Percentiles rank a stretch among this genome's conserved stretches.
Conservation (phyloP, 2,113 vertebrate species). For the Cyanistes caeruleus region DNA sequence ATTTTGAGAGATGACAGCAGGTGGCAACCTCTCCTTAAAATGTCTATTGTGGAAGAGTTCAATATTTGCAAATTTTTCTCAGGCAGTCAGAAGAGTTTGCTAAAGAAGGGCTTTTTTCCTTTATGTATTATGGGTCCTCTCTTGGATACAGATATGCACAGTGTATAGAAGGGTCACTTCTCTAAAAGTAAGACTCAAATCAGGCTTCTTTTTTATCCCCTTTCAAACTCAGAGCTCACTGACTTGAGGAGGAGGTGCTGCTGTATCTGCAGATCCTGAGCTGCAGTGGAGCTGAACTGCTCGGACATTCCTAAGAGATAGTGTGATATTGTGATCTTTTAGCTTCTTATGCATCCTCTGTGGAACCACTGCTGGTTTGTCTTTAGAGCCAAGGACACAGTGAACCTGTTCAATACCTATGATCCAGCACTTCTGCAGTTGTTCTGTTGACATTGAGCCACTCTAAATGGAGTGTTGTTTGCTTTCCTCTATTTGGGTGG, state of each 20-base stretch:
- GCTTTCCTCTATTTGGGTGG: neutral
- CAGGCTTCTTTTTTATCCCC: neutral
- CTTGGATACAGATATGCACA: neutral
- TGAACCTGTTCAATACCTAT: neutral
- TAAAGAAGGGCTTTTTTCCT: neutral
- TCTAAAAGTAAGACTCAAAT: neutral
- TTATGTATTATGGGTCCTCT: neutral
- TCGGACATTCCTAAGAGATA: neutral
- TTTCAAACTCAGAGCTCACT: neutral
- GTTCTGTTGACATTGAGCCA: neutral
- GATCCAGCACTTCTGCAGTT: neutral
- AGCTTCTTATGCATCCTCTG: neutral
- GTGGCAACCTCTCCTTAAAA: slow-evolving; percentile 1
- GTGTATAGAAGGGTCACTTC: neutral
- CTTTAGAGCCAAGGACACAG: neutral
- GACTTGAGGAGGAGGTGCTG: neutral
- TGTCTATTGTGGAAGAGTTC: neutral
- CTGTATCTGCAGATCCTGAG: neutral
- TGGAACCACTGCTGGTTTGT: neutral
- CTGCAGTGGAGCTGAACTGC: neutral
- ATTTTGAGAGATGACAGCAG: slow-evolving; percentile 5
- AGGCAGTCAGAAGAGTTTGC: neutral
- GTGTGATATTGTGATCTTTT: neutral
- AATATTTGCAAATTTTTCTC: neutral
- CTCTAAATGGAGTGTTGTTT: neutral